Conservation (phyloP, 2,797 vertebrate species). For the Dipus sagitta region DNA sequence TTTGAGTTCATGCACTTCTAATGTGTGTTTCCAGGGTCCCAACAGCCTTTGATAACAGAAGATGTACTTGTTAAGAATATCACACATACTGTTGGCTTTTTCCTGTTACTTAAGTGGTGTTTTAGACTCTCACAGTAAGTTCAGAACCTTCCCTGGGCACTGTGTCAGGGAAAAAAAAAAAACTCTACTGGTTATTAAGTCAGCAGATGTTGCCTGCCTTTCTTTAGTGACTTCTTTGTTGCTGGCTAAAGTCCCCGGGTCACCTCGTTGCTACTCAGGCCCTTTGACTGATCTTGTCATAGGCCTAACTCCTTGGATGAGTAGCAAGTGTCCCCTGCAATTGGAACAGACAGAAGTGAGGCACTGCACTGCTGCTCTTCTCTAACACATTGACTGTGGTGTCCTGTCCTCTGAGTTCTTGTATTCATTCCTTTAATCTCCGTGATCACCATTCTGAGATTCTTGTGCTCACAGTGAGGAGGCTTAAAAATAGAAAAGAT, state of each 20-base stretch:
- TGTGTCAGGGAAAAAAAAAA: neutral
- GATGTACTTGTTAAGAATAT: neutral
- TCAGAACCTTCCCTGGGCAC: neutral
- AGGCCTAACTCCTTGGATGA: neutral
- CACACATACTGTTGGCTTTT: neutral
- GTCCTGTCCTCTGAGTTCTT: neutral
- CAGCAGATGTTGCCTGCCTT: neutral
- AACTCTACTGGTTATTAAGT: neutral
- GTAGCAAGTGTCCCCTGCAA: fast-evolving
- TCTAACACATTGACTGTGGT: no score
- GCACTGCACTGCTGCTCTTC: neutral
- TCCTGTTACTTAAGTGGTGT: neutral
- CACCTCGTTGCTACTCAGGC: neutral
- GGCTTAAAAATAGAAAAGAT: neutral
- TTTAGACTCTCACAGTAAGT: neutral
- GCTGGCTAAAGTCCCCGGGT: neutral
- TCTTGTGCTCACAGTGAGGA: conserved; percentile 14
- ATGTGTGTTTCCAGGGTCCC: neutral
- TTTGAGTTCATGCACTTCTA: neutral
- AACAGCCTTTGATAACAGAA: neutral
- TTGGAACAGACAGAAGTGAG: neutral
- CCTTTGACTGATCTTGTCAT: neutral
- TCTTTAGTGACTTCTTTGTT: neutral
- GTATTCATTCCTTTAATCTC: neutral
- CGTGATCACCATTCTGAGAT: neutral